These are phyloP conservation scores for Cephus pygmeus DNA, from an alignment of 2,888 invertebrate species.

Conservation along the genomic window DNA sequence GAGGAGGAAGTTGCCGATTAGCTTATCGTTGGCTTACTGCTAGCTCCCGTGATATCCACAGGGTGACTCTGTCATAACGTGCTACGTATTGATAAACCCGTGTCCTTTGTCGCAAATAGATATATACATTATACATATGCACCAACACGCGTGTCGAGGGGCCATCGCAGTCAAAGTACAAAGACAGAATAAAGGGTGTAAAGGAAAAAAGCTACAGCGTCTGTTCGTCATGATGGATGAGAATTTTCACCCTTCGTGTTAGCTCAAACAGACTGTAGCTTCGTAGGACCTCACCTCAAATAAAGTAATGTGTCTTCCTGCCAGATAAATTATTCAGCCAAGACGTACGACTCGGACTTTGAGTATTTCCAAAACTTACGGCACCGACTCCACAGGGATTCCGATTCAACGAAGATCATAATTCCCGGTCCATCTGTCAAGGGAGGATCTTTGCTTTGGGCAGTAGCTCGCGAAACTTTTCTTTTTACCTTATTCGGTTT, in stretches of 20 bases:
- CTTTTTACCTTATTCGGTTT: neutral
- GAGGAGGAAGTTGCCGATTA: conserved; percentile 1
- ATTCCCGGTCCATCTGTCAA: neutral
- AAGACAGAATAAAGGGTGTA: neutral
- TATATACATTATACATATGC: neutral
- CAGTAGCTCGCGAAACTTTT: neutral
- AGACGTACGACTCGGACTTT: conserved; percentile 18
- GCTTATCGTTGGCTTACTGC: neutral
- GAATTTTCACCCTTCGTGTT: neutral
- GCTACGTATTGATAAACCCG: neutral
- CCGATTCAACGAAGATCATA: neutral
- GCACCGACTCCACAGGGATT: neutral
- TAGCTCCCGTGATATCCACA: neutral
- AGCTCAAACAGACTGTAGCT: neutral
- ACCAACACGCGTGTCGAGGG: neutral
- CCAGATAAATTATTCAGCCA: conserved; percentile 26
- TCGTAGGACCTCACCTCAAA: conserved; percentile 3
- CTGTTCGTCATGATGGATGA: conserved; percentile 6
- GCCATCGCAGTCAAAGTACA: neutral
- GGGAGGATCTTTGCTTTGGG: neutral
- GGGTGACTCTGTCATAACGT: neutral
- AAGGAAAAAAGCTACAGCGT: neutral
- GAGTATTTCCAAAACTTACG: neutral
- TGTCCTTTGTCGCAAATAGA: conserved; percentile 3
- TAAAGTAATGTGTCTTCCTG: conserved; percentile 6